Base-by-base conservation (phyloP, 2,888 invertebrate genomes). In the Polietes domitor region DNA sequence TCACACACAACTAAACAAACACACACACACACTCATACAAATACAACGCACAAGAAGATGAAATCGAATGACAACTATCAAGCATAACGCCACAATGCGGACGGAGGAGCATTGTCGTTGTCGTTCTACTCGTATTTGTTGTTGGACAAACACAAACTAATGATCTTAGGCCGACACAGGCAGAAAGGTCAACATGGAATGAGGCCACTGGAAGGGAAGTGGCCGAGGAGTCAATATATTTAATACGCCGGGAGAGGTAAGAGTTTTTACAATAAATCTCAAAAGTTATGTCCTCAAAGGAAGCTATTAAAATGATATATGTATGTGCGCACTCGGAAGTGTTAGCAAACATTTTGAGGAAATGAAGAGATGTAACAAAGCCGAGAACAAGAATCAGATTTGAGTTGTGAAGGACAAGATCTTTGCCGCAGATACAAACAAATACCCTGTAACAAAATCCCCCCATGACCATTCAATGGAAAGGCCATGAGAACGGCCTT, bases 261-360 rank as follows among this genome's bases (percentile, higher is more conserved):
- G 68, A 68, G 41, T 68, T 68, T 68, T 43, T 12, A 21, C n/a
- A n/a, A 19, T 21, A 41, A 7, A 43, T 68, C 43, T 68, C 19
- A 37, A 43, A 68, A 43, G 24, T 68, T 65, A 17, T 24, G 41
- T 68, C 68, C 7, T 41, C 41, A 19, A 68, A 68, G 68, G 68
- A 68, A 68, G 68, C 68, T 68, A 68, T 68, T 68, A 68, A 24
- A 21, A 68, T 68, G 68, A 68, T 68, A 68, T 68, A 68, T 68
- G 28, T 24, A 61, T 28, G 61, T 28, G 61, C 1, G 9, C 5
- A 68, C 24, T 37, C 68, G 68, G 68, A 68, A 68, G 24, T 68
- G 68, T 37, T 37, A n/a, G n/a, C 32, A 28, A 63, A 32, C 28
- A n/a, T 17, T 6, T 2, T 9, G 17, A 32, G 63, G 17, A 63